Conservation (phyloP, 2,797 vertebrate genomes). For the Sphaeramia orbicularis region DNA sequence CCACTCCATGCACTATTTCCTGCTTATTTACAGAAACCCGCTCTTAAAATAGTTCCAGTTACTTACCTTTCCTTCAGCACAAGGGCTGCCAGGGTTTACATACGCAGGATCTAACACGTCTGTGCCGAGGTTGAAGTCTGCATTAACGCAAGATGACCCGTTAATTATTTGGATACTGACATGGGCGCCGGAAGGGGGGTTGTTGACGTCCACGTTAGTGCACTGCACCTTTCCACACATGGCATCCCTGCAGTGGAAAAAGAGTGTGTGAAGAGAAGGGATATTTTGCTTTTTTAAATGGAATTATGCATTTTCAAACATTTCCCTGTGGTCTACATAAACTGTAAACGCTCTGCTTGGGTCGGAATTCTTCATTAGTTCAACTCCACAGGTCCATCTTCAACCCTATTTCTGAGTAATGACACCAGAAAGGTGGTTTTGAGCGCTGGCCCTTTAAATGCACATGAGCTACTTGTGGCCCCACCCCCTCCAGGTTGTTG, state of each 20-base stretch:
- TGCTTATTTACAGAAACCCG: background rate
- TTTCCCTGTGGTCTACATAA: too few relatives aligned
- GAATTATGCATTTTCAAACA: too few relatives aligned
- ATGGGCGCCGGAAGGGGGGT: constrained; percentile 59
- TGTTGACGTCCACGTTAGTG: constrained; percentile 77
- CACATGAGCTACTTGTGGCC: too few relatives aligned
- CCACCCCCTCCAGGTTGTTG: too few relatives aligned
- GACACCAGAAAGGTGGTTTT: too few relatives aligned
- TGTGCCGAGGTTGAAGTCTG: constrained; percentile 87
- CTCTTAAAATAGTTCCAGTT: constrained; percentile 3
- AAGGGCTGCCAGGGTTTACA: constrained; percentile 88
- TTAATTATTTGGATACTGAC: constrained; percentile 61
- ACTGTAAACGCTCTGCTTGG: too few relatives aligned
- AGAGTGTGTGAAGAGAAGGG: constrained; percentile 7
- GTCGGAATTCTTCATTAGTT: too few relatives aligned
- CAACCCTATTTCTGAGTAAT: too few relatives aligned
- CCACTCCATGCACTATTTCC: background rate
- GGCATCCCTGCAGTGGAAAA: constrained; percentile 78
- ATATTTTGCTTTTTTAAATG: too few relatives aligned
- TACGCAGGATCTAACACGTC: constrained; percentile 91
- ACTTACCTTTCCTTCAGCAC: constrained; percentile 86
- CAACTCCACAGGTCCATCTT: too few relatives aligned
- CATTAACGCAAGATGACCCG: constrained; percentile 82
- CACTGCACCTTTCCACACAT: constrained; percentile 94
- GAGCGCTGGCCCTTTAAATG: too few relatives aligned